phyloP scores from a whole-genome alignment of 1,140 invertebrate genomes.

The Neodiprion fabricii region DNA sequence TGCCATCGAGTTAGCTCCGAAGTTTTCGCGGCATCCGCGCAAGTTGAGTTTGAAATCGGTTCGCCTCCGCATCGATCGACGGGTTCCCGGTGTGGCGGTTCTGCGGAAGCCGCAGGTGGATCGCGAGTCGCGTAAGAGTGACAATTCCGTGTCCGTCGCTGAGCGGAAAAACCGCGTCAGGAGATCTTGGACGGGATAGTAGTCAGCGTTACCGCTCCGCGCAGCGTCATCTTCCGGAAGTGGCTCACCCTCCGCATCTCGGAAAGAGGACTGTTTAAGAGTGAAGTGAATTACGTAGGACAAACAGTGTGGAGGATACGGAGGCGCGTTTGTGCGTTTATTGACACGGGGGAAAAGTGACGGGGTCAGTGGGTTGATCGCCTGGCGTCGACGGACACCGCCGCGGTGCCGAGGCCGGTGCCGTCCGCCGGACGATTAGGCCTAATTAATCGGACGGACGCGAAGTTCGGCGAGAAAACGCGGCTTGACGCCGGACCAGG shows the following conservation, averaged over 20 bases:
- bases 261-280: too few relatives aligned
- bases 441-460: background rate
- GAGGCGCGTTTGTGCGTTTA: too few relatives aligned
- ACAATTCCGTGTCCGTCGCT: too few relatives aligned
- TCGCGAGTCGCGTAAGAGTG: too few relatives aligned
- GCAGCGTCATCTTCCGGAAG: too few relatives aligned
- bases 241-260: too few relatives aligned
- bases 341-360: too few relatives aligned
- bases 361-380: background rate
- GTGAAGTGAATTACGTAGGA: too few relatives aligned
- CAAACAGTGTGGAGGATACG: too few relatives aligned
- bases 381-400: background rate
- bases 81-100: background rate
- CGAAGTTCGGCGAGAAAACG: slow-evolving; percentile 13
- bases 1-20: slow-evolving; percentile 13
- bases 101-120: slow-evolving; percentile 10
- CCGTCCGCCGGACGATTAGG: slow-evolving; percentile 2
- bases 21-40: background rate
- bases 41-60: background rate
- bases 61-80: background rate
- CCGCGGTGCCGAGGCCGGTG: background rate
- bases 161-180: too few relatives aligned
- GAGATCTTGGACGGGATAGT: too few relatives aligned
- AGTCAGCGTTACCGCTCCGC: too few relatives aligned
- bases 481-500: background rate